Evolutionary conservation across 2,888 invertebrate genomes (phyloP).

Genomic region (Actias luna): DNA sequence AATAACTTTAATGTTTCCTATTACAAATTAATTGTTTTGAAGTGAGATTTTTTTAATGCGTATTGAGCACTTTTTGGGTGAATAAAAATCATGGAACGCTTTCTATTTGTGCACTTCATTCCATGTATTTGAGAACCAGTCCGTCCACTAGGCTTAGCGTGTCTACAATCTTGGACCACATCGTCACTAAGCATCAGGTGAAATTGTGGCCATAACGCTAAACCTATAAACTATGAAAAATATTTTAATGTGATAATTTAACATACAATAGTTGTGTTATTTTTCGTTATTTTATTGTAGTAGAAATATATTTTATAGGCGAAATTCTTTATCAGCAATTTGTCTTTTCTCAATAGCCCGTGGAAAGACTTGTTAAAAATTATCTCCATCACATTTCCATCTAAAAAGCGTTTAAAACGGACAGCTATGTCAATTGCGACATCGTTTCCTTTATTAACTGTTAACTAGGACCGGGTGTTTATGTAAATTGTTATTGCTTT

Average conservation of each 20-base stretch:
- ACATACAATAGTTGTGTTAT: neutral
- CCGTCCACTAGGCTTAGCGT: too few species aligned
- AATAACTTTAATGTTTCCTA: too few species aligned
- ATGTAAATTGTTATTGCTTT: conserved; percentile 82
- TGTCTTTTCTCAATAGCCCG: neutral
- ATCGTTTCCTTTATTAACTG: conserved; percentile 80
- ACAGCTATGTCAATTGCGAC: conserved; percentile 73
- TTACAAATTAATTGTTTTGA: too few species aligned
- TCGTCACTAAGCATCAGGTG: too few species aligned
- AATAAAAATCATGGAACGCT: too few species aligned
- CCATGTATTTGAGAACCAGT: too few species aligned
- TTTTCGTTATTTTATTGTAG: neutral
- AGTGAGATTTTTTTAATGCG: too few species aligned
- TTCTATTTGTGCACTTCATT: too few species aligned
- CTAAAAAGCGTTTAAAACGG: conserved; percentile 70
- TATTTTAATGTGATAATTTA: neutral
- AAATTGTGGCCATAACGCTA: too few species aligned
- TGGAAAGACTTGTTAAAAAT: conserved; percentile 63
- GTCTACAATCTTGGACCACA: too few species aligned
- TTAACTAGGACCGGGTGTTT: conserved; percentile 79
- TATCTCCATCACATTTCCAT: conserved; percentile 71
- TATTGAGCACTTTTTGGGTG: too few species aligned
- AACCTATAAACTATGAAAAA: too few species aligned
- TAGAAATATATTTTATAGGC: neutral
- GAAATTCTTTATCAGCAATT: neutral